phyloP scores from a whole-genome alignment of 1,140 invertebrate species.

The Olivierus martensii region DNA sequence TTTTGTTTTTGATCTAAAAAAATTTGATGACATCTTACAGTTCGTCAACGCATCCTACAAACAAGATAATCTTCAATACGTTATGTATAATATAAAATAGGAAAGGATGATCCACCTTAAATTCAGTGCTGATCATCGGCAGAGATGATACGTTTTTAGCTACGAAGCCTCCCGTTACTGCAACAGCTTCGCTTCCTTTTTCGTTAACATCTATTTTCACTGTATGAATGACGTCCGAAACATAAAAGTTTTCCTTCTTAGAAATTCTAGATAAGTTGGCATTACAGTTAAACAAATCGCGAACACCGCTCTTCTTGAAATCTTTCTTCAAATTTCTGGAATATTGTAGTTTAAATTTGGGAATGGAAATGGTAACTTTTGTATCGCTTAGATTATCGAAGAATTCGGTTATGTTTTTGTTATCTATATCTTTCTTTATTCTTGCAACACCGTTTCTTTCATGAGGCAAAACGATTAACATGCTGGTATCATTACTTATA shows the following conservation, averaged over 20 bases:
- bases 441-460: conserved; percentile 11
- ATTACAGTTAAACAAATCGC: conserved; percentile 17
- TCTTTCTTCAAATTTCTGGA: conserved; percentile 14
- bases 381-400: background rate
- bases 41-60: conserved; percentile 10
- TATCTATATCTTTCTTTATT: conserved; percentile 5
- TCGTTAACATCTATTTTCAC: conserved; percentile 48
- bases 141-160: conserved; percentile 20
- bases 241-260: conserved; percentile 8
- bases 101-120: conserved; percentile 32
- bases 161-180: conserved; percentile 42
- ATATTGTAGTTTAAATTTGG: conserved; percentile 22
- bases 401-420: too few species aligned
- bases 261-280: conserved; percentile 22
- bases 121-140: conserved; percentile 25
- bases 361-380: conserved; percentile 19
- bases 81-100: conserved; percentile 18
- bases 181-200: conserved; percentile 53
- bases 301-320: conserved; percentile 19
- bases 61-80: conserved; percentile 11
- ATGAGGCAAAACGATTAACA: conserved; percentile 27
- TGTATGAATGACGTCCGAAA: conserved; percentile 33
- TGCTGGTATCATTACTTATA: conserved; percentile 31
- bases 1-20: too few species aligned
- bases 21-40: too few species aligned